These are phyloP conservation scores for Drosophila pseudoobscura DNA, from an alignment of 1,140 invertebrate species.

Conservation along the genomic window DNA sequence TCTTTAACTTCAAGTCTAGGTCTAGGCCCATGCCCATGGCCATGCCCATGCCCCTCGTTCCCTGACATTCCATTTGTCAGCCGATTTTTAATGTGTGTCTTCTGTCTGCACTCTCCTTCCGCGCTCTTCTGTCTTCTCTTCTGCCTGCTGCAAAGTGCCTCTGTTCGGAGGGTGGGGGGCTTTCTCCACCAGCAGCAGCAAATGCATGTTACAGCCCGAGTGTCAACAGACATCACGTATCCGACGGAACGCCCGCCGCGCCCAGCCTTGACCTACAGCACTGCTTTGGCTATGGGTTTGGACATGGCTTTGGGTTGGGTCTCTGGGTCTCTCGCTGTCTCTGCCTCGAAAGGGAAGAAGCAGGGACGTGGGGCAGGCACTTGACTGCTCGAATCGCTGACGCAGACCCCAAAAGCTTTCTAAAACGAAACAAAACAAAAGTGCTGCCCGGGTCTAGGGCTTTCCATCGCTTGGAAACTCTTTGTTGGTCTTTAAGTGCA, in stretches of 20 bases:
- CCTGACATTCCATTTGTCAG: too few relatives aligned
- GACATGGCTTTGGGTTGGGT: slow-evolving; percentile 3
- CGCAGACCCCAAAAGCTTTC: too few relatives aligned
- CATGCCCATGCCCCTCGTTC: too few relatives aligned
- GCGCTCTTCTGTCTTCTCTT: too few relatives aligned
- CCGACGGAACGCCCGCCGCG: slow-evolving; percentile 62
- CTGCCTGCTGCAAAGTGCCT: too few relatives aligned
- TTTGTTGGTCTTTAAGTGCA: too few relatives aligned
- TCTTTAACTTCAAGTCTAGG: slow-evolving; percentile 30
- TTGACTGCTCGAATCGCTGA: too few relatives aligned
- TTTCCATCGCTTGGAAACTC: too few relatives aligned
- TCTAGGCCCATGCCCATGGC: too few relatives aligned
- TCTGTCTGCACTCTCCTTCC: too few relatives aligned
- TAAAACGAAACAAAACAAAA: too few relatives aligned
- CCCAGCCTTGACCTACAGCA: slow-evolving; percentile 81
- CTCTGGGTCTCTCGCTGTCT: not conserved
- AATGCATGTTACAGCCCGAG: slow-evolving; percentile 16
- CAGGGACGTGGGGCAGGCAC: not conserved
- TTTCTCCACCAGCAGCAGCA: slow-evolving; percentile 22
- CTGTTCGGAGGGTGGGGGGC: slow-evolving; percentile 11
- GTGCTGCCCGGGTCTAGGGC: too few relatives aligned
- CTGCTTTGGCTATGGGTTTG: slow-evolving; percentile 45
- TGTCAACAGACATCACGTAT: slow-evolving; percentile 62
- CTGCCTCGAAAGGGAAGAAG: not conserved
- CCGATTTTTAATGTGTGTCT: slow-evolving; percentile 12